phyloP scores from a whole-genome alignment of 1,140 invertebrate genomes.

The Drosophila repleta region DNA sequence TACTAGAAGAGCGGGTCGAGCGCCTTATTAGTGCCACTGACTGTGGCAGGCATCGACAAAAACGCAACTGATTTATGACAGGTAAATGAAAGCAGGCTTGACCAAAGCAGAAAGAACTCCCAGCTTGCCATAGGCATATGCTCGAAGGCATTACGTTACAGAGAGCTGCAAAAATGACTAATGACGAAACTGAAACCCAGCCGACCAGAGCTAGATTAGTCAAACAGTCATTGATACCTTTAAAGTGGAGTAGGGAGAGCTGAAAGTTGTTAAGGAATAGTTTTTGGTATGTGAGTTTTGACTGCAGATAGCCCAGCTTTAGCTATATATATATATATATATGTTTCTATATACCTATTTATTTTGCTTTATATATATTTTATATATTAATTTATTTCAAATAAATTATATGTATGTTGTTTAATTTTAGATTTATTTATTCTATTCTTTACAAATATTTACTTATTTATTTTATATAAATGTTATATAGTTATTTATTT shows the following conservation, averaged over 20 bases:
- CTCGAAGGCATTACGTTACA: slow-evolving; percentile 29
- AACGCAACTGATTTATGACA: slow-evolving; percentile 51
- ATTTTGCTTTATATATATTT: too few species aligned
- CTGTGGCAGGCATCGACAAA: slow-evolving; percentile 18
- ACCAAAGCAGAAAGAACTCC: slow-evolving; percentile 4
- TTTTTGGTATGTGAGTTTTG: too few species aligned
- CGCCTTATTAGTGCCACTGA: slow-evolving; percentile 2
- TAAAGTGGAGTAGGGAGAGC: not conserved
- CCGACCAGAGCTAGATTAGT: slow-evolving; percentile 11
- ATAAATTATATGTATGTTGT: too few species aligned
- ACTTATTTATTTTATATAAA: too few species aligned
- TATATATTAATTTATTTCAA: too few species aligned
- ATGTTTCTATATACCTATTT: too few species aligned
- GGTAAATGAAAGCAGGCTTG: slow-evolving; percentile 28
- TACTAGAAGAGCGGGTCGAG: slow-evolving; percentile 47
- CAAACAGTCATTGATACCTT: not conserved
- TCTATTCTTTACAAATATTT: too few species aligned
- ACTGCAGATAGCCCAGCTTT: too few species aligned
- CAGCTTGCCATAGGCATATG: not conserved
- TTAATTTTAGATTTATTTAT: too few species aligned
- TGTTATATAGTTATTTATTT: too few species aligned
- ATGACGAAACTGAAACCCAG: slow-evolving; percentile 14
- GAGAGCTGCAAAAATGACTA: slow-evolving; percentile 35
- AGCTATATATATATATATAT: too few species aligned
- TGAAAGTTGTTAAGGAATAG: too few species aligned